Evolutionary conservation across 2,888 invertebrate species (phyloP).

Genomic region (Amorpha juglandis): DNA sequence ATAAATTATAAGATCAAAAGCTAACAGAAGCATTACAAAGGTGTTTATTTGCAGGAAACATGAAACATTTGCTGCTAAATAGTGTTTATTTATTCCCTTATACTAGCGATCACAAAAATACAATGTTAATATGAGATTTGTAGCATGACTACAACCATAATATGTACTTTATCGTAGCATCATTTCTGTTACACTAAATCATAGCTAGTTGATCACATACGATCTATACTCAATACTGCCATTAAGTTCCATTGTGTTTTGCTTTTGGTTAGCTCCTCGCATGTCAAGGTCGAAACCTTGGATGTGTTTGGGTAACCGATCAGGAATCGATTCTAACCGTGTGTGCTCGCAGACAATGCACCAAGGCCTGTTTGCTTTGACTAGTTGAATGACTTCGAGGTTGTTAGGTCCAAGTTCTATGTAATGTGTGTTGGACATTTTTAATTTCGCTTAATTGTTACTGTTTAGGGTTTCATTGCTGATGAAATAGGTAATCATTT

Average conservation of each 20-base stretch:
- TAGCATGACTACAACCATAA: too few relatives aligned
- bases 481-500: not conserved
- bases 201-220: conserved; percentile 5
- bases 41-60: too few relatives aligned
- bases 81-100: too few relatives aligned
- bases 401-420: conserved; percentile 12
- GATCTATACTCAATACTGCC: conserved; percentile 31
- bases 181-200: not conserved
- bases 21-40: too few relatives aligned
- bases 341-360: conserved; percentile 36
- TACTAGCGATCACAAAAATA: too few relatives aligned
- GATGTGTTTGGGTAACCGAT: conserved; percentile 54
- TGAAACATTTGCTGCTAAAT: too few relatives aligned
- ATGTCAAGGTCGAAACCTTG: conserved; percentile 65
- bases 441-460: not conserved
- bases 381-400: conserved; percentile 26
- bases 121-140: too few relatives aligned
- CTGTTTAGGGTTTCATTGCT: not conserved
- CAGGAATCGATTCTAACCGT: conserved; percentile 54
- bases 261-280: conserved; percentile 51
- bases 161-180: not conserved
- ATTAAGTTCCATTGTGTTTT: conserved; percentile 50
- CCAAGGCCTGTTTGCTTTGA: conserved; percentile 28
- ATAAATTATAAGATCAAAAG: too few relatives aligned
- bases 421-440: not conserved